Base-by-base conservation (phyloP, 2,888 invertebrate genomes). In the Muscina levida region DNA sequence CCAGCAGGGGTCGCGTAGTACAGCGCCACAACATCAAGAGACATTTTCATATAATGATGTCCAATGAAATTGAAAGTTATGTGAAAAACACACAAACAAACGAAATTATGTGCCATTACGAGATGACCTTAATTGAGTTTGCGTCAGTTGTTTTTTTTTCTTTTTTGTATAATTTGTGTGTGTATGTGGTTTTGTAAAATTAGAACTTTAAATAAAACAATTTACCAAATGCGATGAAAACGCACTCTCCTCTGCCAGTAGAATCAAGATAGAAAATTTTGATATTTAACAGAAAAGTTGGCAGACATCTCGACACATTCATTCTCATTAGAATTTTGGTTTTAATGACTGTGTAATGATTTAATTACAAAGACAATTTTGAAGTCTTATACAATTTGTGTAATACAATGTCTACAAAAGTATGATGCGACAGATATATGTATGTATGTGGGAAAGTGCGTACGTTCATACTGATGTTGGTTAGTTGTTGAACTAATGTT, bases 11-110 rank as follows among this genome's bases (percentile, higher is more conserved):
- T 26, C 59, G 31, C 39, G 39, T 39, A 31, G 26, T 24, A 24
- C 22, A 19, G 19, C 17, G 19, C 15, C 15, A 19, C 4, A 59
- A 59, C 17, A 39, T 10, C 59, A 17, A 39, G 15, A 39, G 42
- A 62, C 62, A 62, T 39, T 42, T 72, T 48, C 44, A 59, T 31
- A 72, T 72, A 79, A 74, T 72, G 59, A 77, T 19, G 37, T 42
- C 57, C 59, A 77, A 72, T 74, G 74, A 77, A 81, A 80, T 77
- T 80, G 73, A 80, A 77, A 80, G 73, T 77, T 73, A 31, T 56
- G 57, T 31, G n/a, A 31, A 31, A 3, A 31, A 31, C 31, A 31
- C 4, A 31, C 3, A 31, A 31, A 31, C n/a, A 59, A 57, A 72
- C 13, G 22, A 72, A 72, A 72, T 71, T 71, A 71, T 57, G 24